phyloP scores from a whole-genome alignment of 2,113 vertebrate species.

The Triplophysa dalaica region DNA sequence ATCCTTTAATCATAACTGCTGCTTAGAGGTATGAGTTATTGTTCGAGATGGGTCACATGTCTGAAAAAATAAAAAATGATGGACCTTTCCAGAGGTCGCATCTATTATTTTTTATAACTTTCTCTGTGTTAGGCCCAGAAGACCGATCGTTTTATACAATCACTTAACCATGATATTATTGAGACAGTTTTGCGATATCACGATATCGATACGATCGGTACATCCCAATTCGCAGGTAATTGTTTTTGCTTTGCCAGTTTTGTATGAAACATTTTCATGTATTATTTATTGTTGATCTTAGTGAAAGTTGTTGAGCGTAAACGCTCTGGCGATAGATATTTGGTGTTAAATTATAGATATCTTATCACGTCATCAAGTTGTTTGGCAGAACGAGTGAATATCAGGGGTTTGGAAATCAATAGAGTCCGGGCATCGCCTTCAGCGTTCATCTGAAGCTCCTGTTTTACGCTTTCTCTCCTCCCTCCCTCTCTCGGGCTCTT shows the following conservation, averaged over 20 bases:
- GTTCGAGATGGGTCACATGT: no score
- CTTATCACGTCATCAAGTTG: conserved; percentile 20
- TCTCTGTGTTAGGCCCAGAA: no score
- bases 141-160: no score
- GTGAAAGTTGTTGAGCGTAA: neutral
- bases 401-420: conserved; percentile 16
- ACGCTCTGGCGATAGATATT: neutral
- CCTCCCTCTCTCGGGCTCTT: neutral
- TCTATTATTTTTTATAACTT: no score
- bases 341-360: conserved; percentile 25
- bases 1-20: no score
- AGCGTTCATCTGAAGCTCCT: neutral
- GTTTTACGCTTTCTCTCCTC: neutral
- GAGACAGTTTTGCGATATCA: no score
- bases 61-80: no score
- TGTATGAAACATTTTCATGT: neutral
- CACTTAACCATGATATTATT: no score
- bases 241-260: neutral
- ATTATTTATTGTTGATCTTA: conserved; percentile 12
- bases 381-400: neutral
- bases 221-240: neutral
- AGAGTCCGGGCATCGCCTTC: neutral
- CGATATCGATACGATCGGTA: no score
- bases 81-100: no score
- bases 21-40: no score